A percentile compares a stretch with the other conserved stretches of the same genome.
Conservation (phyloP, 2,888 invertebrate genomes). For the Eristalinus aeneus region DNA sequence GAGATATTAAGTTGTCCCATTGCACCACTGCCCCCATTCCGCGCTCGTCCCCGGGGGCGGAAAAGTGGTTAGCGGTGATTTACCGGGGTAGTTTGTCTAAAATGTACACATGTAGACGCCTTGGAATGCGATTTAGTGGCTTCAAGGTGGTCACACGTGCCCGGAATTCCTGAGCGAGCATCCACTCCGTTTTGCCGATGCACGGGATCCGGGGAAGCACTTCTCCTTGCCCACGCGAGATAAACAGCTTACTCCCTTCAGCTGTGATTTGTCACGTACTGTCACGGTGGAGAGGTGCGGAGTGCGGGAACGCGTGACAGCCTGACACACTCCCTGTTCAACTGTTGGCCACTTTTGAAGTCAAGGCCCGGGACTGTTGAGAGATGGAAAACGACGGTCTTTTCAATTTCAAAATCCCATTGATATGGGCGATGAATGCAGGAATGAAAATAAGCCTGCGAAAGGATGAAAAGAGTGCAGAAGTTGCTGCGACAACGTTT, state of each 20-base stretch:
- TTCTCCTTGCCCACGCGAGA: neutral
- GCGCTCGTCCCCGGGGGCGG: neutral
- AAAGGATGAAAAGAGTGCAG: slow-evolving; percentile 9
- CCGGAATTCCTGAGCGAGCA: slow-evolving; percentile 4
- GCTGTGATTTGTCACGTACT: neutral
- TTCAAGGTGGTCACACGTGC: slow-evolving; percentile 32
- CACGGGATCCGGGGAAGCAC: neutral
- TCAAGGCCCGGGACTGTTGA: neutral
- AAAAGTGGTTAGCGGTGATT: slow-evolving; percentile 47
- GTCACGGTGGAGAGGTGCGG: neutral
- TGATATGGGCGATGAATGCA: neutral
- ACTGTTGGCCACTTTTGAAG: neutral
- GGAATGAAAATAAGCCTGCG: neutral
- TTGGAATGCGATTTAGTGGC: slow-evolving; percentile 6
- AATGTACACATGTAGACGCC: slow-evolving; percentile 26
- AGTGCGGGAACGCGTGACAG: neutral
- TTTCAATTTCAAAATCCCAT: neutral
- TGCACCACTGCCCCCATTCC: neutral
- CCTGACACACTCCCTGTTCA: neutral
- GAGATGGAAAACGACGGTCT: neutral
- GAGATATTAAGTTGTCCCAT: slow-evolving; percentile 65
- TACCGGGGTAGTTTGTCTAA: slow-evolving; percentile 41
- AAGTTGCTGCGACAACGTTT: neutral
- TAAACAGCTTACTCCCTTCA: neutral
- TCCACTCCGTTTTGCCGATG: neutral